Evolutionary conservation across 2,797 vertebrate genomes (phyloP).

Genomic region (Rhinoraja longicauda): DNA sequence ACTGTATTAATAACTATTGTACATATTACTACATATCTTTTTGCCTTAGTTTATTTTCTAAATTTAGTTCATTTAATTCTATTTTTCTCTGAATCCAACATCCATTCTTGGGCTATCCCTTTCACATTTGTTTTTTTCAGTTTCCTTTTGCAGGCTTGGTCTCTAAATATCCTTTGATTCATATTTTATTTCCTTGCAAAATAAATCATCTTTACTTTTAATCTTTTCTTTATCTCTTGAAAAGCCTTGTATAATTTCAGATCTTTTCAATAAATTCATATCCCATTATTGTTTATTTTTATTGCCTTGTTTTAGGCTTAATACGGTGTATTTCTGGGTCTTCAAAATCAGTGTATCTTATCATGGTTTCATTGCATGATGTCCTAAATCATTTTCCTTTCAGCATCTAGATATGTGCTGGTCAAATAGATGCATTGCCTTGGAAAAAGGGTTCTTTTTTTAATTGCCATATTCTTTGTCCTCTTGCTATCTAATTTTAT

Average conservation of each 20-base stretch:
- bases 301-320: not conserved
- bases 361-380: not conserved
- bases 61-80: not conserved
- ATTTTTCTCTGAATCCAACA: not conserved
- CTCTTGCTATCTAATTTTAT: not conserved
- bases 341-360: not conserved
- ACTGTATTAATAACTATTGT: not conserved
- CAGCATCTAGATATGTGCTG: not conserved
- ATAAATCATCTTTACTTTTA: not conserved
- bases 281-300: not conserved
- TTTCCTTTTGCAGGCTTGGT: not conserved
- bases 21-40: not conserved
- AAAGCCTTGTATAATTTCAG: not conserved
- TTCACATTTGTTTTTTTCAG: not conserved
- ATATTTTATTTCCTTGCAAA: not conserved
- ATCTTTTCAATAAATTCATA: no score
- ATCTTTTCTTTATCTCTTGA: not conserved
- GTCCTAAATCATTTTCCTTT: not conserved
- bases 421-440: not conserved
- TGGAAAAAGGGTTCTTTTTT: not conserved
- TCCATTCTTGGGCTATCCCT: not conserved
- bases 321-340: not conserved
- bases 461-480: not conserved
- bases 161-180: not conserved
- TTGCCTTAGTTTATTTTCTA: not conserved